Evolutionary conservation across 2,113 vertebrate species (phyloP).

Genomic region (Crotalus viridis): DNA sequence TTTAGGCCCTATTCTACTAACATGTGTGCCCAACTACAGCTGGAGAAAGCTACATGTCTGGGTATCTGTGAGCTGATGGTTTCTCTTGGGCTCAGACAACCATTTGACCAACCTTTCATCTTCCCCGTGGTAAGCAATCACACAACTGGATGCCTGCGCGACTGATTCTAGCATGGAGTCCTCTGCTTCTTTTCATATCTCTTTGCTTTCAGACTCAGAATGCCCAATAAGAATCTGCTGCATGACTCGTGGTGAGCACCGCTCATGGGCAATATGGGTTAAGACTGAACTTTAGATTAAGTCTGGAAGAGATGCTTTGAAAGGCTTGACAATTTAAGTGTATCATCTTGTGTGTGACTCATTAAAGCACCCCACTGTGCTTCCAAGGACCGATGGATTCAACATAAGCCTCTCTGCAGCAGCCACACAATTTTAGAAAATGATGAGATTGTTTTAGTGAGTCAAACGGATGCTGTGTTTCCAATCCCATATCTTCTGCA

Average conservation of each 20-base stretch:
- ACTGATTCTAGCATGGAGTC: background rate
- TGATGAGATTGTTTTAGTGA: background rate
- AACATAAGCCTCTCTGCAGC: background rate
- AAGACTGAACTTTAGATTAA: background rate
- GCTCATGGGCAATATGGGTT: background rate
- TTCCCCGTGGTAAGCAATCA: background rate
- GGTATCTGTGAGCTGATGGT: background rate
- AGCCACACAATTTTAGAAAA: background rate
- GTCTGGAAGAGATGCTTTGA: background rate
- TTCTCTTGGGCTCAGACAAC: background rate
- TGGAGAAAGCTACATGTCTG: background rate
- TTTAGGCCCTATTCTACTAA: background rate
- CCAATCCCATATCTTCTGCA: background rate
- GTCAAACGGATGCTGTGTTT: background rate
- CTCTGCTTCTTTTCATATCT: background rate
- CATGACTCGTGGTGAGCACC: background rate
- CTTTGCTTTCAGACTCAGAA: background rate
- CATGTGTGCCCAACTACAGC: background rate
- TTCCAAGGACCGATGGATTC: background rate
- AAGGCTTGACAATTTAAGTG: background rate
- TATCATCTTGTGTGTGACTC: background rate
- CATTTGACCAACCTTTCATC: background rate
- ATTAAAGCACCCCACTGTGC: background rate
- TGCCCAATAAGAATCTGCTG: background rate
- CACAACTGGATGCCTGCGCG: background rate